Base-by-base conservation (phyloP, 2,888 invertebrate genomes). In the Spilarctia lutea region DNA sequence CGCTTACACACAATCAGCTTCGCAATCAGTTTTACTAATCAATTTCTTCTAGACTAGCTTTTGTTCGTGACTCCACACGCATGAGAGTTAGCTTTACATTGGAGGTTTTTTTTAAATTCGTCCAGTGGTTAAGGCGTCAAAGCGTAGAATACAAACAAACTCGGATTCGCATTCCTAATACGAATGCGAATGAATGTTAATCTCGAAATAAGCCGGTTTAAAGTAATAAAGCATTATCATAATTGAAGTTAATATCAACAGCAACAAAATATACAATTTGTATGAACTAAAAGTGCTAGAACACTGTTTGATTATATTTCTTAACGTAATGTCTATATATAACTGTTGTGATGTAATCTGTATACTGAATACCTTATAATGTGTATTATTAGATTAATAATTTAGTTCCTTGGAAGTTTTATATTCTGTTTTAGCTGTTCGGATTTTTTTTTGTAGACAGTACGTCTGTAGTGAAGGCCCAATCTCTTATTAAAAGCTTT, bases 251-350 rank as follows among this genome's bases (percentile, higher is more conserved):
- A 27, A 68, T 69, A 63, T 65, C 10, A 66, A 63, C 48, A 39
- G 60, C 74, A 75, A 72, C 71, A 60, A 74, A 60, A 63, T 71
- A 66, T 24, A 63, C 27, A 68, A 48, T 68, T 24, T 69, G 69
- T 72, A 72, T 60, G 42, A 11, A 68, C 33, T 75, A 72, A 60
- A 68, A 65, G 52, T 35, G 45, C 48, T 63, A 65, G 66, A 75
- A 71, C 67, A 67, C 52, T 33, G 52, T 4, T 30, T 33, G 75
- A 77, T 82, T 74, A 75, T 80, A 66, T 80, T 75, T 76, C 75
- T 79, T 67, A 72, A 77, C 77, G 84, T 77, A 83, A 83, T 72
- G 24, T 18, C 75, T 83, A 84, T 77, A 82, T 83, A 77, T 82
- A 83, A 72, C 67, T 35, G 52, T 42, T 70, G 67, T 84, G 82